Base-by-base conservation (phyloP, 2,888 invertebrate species). In the Autographa pulchrina region DNA sequence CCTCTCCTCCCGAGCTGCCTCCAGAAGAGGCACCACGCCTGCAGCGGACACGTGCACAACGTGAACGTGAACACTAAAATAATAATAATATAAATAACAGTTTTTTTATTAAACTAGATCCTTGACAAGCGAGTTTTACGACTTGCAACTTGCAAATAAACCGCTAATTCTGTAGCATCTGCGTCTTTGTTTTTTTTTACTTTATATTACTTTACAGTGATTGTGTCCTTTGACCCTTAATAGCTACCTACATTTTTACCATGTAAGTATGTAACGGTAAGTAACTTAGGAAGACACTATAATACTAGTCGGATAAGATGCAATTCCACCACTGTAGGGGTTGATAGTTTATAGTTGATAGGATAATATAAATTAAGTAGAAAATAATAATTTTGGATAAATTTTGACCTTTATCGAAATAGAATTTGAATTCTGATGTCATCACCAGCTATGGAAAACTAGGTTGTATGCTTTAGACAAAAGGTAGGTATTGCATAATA, bases 31-130 rank as follows among this genome's bases (percentile, higher is more conserved):
- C 43, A 97, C 85, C 0, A 96, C 96, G 7, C 94, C 94, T 0
- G 96, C 95, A 0, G 97, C 90, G 31, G 97, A 97, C 18, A 97
- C 91, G 85, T 97, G 97, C 0, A 97, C 96, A 20, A 92, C 96
- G 88, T 97, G 97, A 48, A 97, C 96, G 68, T 96, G 96, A 18
- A 96, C 96, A 43, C 97, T 97, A 77, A 5, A 58, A 67, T 25
- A 48, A 66, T 32, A 59, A 35, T 25, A 25, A 25, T 25, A n/a
- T 35, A 18, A 25, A 54, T 68, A 70, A 65, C 67, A 20, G 70
- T 59, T 65, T 56, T 25, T 56, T 25, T 56, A 56, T 14, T 13
- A 56, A 25, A 56, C 13, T 56, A 25, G 13, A 25, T 56, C 11
- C n/a, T 20, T 13, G 25, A 56, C 25, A 25, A 56, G 54, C 54